phyloP scores from a whole-genome alignment of 2,797 vertebrate species.

The Acomys russatus region DNA sequence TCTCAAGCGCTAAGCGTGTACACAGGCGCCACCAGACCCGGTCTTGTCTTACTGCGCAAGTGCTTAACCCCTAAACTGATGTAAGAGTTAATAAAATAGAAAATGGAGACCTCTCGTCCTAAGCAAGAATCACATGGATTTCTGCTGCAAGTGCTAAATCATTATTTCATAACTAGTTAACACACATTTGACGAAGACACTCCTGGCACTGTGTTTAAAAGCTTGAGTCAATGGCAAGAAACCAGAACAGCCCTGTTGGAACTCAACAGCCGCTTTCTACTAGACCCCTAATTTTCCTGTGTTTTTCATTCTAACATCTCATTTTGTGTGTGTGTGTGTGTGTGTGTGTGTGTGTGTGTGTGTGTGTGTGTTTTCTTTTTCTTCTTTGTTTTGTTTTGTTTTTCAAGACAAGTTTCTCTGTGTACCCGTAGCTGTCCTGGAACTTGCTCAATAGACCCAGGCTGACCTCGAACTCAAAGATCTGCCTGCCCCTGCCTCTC shows the following conservation, averaged over 20 bases:
- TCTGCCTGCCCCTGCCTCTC: background rate
- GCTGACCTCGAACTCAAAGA: background rate
- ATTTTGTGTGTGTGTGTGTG: constrained; percentile 14
- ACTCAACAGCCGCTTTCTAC: constrained; percentile 38
- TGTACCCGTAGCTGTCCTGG: background rate
- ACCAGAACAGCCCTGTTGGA: background rate
- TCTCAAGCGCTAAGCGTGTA: background rate
- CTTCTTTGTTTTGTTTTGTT: background rate
- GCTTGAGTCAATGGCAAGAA: background rate
- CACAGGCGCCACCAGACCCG: background rate
- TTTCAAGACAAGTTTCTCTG: background rate
- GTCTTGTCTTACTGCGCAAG: background rate
- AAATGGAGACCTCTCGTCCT: constrained; percentile 1
- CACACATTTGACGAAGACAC: constrained; percentile 3
- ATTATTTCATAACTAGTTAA: constrained; percentile 42
- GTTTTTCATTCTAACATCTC: constrained; percentile 14
- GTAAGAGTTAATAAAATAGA: constrained; percentile 29
- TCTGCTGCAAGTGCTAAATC: background rate
- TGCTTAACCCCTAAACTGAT: constrained; percentile 15
- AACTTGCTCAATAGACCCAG: background rate
- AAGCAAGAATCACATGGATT: background rate
- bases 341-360: background rate
- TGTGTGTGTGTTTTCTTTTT: too few species aligned
- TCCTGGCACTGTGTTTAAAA: constrained; percentile 1
- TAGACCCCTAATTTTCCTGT: background rate